These are phyloP conservation scores for Seriola dumerili DNA, from an alignment of 2,113 vertebrate genomes.

Conservation along the genomic window DNA sequence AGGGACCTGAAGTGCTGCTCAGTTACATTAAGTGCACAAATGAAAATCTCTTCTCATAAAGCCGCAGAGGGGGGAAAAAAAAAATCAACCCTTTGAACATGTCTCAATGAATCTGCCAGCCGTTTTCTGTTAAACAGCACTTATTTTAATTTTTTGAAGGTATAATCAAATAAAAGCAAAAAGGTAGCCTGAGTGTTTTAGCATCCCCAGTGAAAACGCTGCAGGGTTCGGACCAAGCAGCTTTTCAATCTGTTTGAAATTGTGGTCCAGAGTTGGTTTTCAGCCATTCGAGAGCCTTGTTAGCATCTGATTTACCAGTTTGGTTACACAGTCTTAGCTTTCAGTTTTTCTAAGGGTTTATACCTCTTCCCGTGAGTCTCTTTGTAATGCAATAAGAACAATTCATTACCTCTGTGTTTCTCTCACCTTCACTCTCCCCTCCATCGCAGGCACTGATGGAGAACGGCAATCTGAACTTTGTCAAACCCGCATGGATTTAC, in stretches of 20 bases:
- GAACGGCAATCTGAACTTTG: slow-evolving; percentile 89
- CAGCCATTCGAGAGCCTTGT: background rate
- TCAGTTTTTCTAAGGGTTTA: background rate
- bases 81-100: slow-evolving; percentile 1
- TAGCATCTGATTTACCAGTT: slow-evolving; percentile 11
- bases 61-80: background rate
- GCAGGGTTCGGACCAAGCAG: background rate
- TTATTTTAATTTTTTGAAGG: background rate
- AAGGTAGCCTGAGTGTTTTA: background rate
- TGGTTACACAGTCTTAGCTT: background rate
- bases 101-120: background rate
- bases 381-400: background rate
- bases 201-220: background rate
- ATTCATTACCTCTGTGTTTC: background rate
- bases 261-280: background rate
- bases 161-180: slow-evolving; percentile 6
- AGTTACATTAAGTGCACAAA: background rate
- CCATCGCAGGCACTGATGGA: slow-evolving; percentile 88
- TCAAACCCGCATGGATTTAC: slow-evolving; percentile 92
- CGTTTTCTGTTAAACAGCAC: background rate
- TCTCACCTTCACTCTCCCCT: slow-evolving; percentile 5
- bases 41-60: slow-evolving; percentile 2
- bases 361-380: background rate
- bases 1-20: slow-evolving; percentile 4
- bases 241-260: slow-evolving; percentile 9